These are phyloP conservation scores for Thecocarcelia acutangulata DNA, from an alignment of 2,888 invertebrate species.

Conservation along the genomic window DNA sequence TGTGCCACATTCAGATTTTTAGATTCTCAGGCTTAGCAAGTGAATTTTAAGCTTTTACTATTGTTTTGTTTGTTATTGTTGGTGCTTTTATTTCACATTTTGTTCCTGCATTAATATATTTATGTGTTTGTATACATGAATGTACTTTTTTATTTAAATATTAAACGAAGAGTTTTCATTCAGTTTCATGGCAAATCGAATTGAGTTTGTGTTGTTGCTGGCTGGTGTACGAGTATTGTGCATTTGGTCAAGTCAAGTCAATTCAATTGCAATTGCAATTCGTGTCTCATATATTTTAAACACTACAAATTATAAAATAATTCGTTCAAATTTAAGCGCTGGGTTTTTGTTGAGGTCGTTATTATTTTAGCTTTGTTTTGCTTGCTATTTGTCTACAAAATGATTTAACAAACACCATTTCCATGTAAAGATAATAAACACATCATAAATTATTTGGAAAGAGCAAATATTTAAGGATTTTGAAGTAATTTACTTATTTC, in stretches of 20 bases:
- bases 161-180: conserved; percentile 31
- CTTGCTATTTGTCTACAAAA: conserved; percentile 47
- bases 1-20: conserved; percentile 55
- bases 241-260: conserved; percentile 67
- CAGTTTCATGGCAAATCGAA: conserved; percentile 51
- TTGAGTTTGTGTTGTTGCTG: conserved; percentile 41
- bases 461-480: too few species aligned
- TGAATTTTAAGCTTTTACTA: conserved; percentile 46
- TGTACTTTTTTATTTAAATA: neutral
- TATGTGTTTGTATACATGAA: neutral
- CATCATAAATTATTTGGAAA: neutral
- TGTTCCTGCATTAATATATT: conserved; percentile 26
- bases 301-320: conserved; percentile 69
- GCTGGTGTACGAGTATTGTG: conserved; percentile 37
- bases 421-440: neutral
- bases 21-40: conserved; percentile 63
- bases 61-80: conserved; percentile 15
- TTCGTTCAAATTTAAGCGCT: conserved; percentile 62
- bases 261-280: conserved; percentile 66
- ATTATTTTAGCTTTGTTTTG: conserved; percentile 7
- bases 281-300: conserved; percentile 70
- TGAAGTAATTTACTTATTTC: too few species aligned
- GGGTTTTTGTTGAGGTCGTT: conserved; percentile 34
- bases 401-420: conserved; percentile 42
- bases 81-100: conserved; percentile 7